Percentiles rank a stretch among this genome's conserved stretches.
Evolutionary conservation across 2,888 invertebrate genomes (phyloP).

Genomic region (Stenodera caucasica): DNA sequence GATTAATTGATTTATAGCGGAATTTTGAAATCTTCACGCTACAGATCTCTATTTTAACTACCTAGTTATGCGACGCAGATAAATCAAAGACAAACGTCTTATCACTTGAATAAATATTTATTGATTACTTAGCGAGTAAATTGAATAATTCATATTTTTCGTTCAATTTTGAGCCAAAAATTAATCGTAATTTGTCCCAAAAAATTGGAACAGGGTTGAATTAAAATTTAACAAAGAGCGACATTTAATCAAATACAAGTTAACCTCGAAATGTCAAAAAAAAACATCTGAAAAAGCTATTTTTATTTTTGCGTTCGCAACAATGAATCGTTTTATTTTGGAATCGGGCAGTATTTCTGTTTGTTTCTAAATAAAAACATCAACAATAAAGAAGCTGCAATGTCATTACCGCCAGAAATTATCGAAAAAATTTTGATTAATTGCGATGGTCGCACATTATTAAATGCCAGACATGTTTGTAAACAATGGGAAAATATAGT

Average conservation of each 20-base stretch:
- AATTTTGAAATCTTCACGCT: no score
- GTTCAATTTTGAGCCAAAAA: no score
- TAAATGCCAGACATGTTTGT: conserved; percentile 44
- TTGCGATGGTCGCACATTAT: conserved; percentile 51
- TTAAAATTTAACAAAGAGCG: no score
- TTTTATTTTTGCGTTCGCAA: conserved; percentile 8
- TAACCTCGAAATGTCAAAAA: not conserved
- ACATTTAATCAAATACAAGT: no score
- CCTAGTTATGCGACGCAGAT: not conserved
- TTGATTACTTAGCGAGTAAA: no score
- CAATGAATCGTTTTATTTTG: conserved; percentile 13
- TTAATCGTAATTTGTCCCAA: no score
- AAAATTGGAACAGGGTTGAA: no score
- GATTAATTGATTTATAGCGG: not conserved
- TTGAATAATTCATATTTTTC: no score
- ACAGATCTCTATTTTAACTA: no score
- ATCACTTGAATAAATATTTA: no score
- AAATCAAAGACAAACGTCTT: not conserved
- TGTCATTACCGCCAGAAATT: conserved; percentile 50
- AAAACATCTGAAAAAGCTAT: not conserved
- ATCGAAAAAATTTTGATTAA: conserved; percentile 49
- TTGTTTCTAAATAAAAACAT: not conserved
- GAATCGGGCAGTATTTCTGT: not conserved
- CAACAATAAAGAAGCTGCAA: conserved; percentile 26
- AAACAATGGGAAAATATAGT: conserved; percentile 43